phyloP scores from a whole-genome alignment of 1,140 invertebrate genomes.

The Hycleus phaleratus region DNA sequence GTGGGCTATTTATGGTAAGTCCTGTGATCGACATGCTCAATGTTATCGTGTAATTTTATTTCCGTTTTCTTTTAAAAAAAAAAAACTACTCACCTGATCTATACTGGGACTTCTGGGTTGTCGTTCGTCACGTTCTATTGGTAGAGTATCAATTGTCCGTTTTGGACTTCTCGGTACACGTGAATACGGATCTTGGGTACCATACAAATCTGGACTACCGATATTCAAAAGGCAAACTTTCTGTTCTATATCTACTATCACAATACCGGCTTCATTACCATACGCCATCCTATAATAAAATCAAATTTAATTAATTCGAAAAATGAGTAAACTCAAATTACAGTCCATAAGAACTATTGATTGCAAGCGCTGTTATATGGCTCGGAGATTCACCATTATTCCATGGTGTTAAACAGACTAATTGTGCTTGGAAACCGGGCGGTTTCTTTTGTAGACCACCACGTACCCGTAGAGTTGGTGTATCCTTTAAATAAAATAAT shows the following conservation, averaged over 20 bases:
- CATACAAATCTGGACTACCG: conserved; percentile 80
- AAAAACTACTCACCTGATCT: conserved; percentile 68
- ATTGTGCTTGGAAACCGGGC: conserved; percentile 88
- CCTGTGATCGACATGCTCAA: background rate
- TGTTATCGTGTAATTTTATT: background rate
- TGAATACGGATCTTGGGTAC: conserved; percentile 79
- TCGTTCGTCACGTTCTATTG: conserved; percentile 49
- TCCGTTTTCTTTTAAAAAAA: background rate
- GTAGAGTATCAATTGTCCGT: conserved; percentile 34
- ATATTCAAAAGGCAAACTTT: conserved; percentile 82
- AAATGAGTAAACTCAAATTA: conserved; percentile 51
- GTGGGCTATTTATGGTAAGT: too few relatives aligned
- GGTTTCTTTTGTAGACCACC: conserved; percentile 70
- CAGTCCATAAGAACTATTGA: conserved; percentile 96
- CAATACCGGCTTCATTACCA: conserved; percentile 90
- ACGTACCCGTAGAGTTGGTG: conserved; percentile 60
- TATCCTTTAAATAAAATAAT: conserved; percentile 16
- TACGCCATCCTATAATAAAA: conserved; percentile 76
- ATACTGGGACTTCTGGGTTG: conserved; percentile 78
- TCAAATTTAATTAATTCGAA: background rate
- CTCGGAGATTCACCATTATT: conserved; percentile 70
- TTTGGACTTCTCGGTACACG: conserved; percentile 78
- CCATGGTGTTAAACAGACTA: conserved; percentile 86
- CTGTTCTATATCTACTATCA: conserved; percentile 90
- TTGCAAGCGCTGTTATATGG: conserved; percentile 77